These are phyloP conservation scores for Thermophis baileyi DNA, from an alignment of 2,113 vertebrate genomes.

Conservation along the genomic window DNA sequence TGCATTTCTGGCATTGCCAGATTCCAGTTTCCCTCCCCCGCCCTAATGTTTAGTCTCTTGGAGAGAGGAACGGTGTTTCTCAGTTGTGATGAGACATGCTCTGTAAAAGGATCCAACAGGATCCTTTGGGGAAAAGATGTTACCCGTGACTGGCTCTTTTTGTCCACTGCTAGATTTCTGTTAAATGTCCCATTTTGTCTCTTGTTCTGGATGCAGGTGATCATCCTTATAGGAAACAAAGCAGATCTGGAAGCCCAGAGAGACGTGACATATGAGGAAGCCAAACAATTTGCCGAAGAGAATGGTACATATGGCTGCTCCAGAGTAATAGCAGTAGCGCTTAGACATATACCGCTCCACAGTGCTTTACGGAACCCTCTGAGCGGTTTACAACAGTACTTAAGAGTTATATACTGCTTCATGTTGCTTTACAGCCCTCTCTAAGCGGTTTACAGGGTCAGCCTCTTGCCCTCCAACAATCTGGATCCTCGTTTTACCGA, in stretches of 20 bases:
- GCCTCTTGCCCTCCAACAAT: too few species aligned
- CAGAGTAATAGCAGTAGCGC: not conserved
- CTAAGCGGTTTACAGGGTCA: too few species aligned
- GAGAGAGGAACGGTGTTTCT: not conserved
- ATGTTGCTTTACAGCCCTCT: too few species aligned
- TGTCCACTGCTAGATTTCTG: not conserved
- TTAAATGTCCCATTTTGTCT: not conserved
- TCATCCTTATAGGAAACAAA: conserved; percentile 99
- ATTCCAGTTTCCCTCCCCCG: not conserved
- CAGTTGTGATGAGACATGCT: not conserved
- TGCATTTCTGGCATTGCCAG: not conserved
- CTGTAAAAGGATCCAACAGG: not conserved
- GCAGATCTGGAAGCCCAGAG: conserved; percentile 96
- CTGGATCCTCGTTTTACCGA: too few species aligned
- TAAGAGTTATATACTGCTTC: too few species aligned
- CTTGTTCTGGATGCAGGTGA: conserved; percentile 78
- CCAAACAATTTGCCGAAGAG: conserved; percentile 98
- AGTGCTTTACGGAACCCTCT: too few species aligned
- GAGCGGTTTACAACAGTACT: too few species aligned
- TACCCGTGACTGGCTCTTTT: not conserved
- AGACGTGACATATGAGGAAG: conserved; percentile 98
- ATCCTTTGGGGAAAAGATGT: too few species aligned
- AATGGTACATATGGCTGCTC: conserved; percentile 78
- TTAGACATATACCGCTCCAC: too few species aligned
- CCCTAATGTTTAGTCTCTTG: not conserved